Conservation (phyloP, 64 coral and sea anemone genomes). For the Montipora capricornis region DNA sequence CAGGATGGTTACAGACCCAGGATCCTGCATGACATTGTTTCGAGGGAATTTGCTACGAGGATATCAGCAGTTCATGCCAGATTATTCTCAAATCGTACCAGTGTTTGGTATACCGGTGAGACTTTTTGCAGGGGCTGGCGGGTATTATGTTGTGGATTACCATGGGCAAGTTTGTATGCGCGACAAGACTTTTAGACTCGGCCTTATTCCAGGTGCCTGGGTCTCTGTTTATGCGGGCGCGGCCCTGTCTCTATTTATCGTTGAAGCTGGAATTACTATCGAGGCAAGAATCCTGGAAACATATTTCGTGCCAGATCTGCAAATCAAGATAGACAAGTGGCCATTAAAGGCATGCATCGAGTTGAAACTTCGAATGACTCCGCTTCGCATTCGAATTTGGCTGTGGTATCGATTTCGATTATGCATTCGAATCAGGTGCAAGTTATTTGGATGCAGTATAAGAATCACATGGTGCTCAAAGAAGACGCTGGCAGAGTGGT, state of each 20-base stretch:
- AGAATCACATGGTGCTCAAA: constrained; percentile 79
- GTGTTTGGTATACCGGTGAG: constrained; percentile 80
- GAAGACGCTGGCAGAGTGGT: constrained; percentile 85
- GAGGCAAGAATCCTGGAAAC: constrained; percentile 91
- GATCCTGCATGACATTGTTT: constrained; percentile 47
- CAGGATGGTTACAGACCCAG: constrained; percentile 2
- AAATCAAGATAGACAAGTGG: constrained; percentile 75
- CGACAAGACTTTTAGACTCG: constrained; percentile 73
- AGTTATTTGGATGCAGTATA: constrained; percentile 57
- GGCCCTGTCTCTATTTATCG: constrained; percentile 37
- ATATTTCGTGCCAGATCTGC: constrained; percentile 83
- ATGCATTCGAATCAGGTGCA: constrained; percentile 58
- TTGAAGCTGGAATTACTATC: constrained; percentile 89
- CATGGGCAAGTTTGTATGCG: constrained; percentile 69
- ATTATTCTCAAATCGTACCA: constrained; percentile 33
- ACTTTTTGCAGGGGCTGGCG: constrained; percentile 75
- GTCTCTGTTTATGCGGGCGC: constrained; percentile 84
- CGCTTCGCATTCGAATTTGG: constrained; percentile 87
- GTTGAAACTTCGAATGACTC: constrained; percentile 82
- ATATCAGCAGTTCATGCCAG: constrained; percentile 52
- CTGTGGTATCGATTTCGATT: constrained; percentile 90
- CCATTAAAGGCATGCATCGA: constrained; percentile 88
- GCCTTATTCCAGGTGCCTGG: constrained; percentile 93
- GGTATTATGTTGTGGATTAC: constrained; percentile 76
- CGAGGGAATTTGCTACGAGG: neutral